phyloP scores from a whole-genome alignment of 2,113 vertebrate species.

The Cebus imitator region DNA sequence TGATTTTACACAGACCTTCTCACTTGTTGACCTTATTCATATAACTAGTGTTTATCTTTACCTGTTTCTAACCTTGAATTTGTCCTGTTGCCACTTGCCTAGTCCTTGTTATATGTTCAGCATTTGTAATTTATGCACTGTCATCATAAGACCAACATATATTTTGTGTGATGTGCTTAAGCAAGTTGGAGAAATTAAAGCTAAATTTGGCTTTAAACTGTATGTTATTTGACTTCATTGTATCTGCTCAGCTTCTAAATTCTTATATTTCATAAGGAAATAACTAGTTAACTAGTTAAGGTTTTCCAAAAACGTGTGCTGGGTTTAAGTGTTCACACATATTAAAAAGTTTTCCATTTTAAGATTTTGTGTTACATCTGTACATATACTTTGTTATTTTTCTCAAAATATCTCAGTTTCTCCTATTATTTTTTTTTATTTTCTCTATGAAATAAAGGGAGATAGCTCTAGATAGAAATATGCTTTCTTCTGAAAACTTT shows the following conservation, averaged over 20 bases:
- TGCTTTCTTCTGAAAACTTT: neutral
- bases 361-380: constrained; percentile 2
- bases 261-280: neutral
- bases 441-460: constrained; percentile 5
- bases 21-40: neutral
- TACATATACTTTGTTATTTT: neutral
- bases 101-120: neutral
- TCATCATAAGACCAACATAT: neutral
- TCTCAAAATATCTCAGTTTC: neutral
- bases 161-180: neutral
- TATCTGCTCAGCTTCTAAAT: no score
- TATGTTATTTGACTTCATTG: no score
- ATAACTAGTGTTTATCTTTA: constrained; percentile 31
- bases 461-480: neutral
- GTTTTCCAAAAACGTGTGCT: neutral
- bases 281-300: neutral
- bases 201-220: no score
- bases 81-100: neutral
- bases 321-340: neutral
- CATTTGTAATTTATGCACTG: constrained; percentile 41
- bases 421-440: neutral
- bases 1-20: neutral
- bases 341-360: neutral
- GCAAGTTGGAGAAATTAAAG: neutral
- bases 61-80: constrained; percentile 51